A percentile compares a stretch with the other conserved stretches of the same genome.
phyloP scores from a whole-genome alignment of 2,113 vertebrate species.

The Marmota monax region DNA sequence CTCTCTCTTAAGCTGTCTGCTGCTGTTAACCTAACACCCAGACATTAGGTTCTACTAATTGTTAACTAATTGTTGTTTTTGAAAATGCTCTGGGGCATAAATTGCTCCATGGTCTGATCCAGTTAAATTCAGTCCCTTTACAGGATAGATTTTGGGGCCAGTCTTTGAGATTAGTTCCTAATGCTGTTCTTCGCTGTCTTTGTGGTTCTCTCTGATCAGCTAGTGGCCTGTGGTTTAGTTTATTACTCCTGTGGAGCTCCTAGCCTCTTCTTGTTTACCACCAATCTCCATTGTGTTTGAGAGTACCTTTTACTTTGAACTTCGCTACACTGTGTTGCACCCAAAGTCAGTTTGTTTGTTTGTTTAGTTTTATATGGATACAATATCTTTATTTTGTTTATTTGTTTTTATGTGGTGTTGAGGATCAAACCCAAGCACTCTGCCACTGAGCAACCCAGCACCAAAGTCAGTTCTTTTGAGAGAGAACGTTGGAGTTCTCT shows the following conservation, averaged over 20 bases:
- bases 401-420: too few relatives aligned
- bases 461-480: not conserved
- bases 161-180: not conserved
- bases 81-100: not conserved
- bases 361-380: too few relatives aligned
- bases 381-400: too few relatives aligned
- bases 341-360: not conserved
- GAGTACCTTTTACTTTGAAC: not conserved
- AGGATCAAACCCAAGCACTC: too few relatives aligned
- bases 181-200: not conserved
- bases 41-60: not conserved
- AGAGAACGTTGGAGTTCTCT: not conserved
- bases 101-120: not conserved
- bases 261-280: not conserved
- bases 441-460: too few relatives aligned
- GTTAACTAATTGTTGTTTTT: not conserved
- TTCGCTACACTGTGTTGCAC: not conserved
- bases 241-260: not conserved
- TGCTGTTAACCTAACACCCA: not conserved
- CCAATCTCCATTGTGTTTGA: not conserved
- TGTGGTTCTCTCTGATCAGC: not conserved
- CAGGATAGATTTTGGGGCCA: not conserved
- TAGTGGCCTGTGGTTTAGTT: not conserved
- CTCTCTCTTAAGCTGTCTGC: not conserved
- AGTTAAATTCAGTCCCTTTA: not conserved